These are phyloP conservation scores for Eurosta solidaginis DNA, from an alignment of 1,140 invertebrate species.

Conservation along the genomic window DNA sequence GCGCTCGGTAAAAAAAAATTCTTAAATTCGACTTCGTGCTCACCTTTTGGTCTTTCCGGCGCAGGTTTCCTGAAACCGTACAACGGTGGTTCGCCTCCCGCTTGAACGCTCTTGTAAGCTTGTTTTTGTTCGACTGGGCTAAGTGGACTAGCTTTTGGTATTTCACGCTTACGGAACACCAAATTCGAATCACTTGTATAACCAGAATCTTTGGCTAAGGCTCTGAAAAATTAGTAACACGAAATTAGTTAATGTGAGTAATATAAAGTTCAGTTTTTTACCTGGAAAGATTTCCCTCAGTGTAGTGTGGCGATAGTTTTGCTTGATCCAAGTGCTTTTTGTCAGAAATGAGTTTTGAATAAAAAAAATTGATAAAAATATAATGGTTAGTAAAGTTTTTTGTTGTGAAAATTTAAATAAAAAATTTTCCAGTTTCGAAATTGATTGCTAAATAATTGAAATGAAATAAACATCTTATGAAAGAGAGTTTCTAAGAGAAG, in stretches of 20 bases:
- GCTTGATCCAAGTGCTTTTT: slow-evolving; percentile 67
- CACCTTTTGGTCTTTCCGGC: slow-evolving; percentile 85
- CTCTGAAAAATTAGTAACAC: slow-evolving; percentile 38
- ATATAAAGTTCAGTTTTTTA: slow-evolving; percentile 28
- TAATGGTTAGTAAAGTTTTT: neutral
- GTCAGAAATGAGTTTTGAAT: neutral
- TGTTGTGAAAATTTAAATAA: neutral
- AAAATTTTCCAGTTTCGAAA: neutral
- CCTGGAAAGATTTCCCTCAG: slow-evolving; percentile 59
- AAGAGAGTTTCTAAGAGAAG: no score
- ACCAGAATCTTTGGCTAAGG: slow-evolving; percentile 78
- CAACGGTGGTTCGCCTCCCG: slow-evolving; percentile 88
- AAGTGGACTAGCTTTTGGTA: slow-evolving; percentile 68
- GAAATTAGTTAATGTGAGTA: neutral
- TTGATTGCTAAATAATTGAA: no score
- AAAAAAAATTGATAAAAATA: slow-evolving; percentile 11
- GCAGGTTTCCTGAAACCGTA: slow-evolving; percentile 85
- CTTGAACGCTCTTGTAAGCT: slow-evolving; percentile 83
- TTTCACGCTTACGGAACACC: slow-evolving; percentile 76
- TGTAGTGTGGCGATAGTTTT: slow-evolving; percentile 63
- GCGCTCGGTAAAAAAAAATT: neutral
- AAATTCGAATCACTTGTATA: slow-evolving; percentile 90
- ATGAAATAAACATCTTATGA: no score
- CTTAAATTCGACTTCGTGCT: neutral
- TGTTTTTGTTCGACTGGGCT: slow-evolving; percentile 79